These are phyloP conservation scores for Cryptotermes secundus DNA, from an alignment of 1,140 invertebrate genomes.

Conservation along the genomic window DNA sequence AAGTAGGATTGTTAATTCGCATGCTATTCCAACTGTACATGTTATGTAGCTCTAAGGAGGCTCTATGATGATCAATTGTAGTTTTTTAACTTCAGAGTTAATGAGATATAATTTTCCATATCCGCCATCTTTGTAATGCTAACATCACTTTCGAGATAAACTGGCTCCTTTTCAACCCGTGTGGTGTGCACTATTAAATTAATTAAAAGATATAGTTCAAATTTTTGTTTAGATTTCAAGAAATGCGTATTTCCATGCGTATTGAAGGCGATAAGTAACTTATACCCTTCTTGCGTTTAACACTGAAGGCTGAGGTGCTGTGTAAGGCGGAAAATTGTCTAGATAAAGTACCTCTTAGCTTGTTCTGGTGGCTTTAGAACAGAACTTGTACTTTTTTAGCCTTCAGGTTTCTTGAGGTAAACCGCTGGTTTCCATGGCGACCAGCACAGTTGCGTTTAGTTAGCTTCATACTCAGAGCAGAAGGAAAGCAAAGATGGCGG, in stretches of 20 bases:
- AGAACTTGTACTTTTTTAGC: background rate
- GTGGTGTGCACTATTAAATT: no score
- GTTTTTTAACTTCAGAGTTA: no score
- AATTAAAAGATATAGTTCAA: no score
- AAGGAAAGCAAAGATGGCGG: background rate
- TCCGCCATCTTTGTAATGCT: no score
- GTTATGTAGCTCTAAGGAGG: no score
- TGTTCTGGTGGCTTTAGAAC: background rate
- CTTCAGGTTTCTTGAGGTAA: constrained; percentile 12
- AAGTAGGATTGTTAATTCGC: no score
- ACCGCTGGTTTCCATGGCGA: background rate
- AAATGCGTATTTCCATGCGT: background rate
- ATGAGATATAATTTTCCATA: no score
- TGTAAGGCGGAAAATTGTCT: background rate
- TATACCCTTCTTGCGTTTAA: background rate
- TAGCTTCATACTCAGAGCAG: background rate
- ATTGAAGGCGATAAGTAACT: background rate
- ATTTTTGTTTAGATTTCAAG: no score
- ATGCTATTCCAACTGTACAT: no score
- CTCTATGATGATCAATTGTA: no score
- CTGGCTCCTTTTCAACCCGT: no score
- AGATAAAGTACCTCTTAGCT: constrained; percentile 2
- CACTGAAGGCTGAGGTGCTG: background rate
- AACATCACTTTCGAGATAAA: no score
- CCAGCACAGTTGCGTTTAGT: background rate